Evolutionary conservation across 2,113 vertebrate species (phyloP).

Genomic region (Macroglossus sobrinus): DNA sequence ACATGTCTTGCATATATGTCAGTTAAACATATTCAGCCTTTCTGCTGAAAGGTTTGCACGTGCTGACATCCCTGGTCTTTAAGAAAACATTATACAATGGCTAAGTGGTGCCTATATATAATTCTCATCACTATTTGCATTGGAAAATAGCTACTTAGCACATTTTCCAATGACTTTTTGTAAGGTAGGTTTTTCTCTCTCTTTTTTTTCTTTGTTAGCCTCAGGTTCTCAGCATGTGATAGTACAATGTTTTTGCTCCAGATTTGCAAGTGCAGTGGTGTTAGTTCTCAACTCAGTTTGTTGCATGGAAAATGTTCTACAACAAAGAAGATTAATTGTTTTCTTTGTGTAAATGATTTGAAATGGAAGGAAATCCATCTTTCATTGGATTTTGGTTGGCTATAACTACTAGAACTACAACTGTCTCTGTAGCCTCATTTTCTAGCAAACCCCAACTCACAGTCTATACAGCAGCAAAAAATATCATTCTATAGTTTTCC

Average conservation of each 20-base stretch:
- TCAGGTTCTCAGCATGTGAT: slow-evolving; percentile 68
- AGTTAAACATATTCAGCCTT: slow-evolving; percentile 12
- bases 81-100: background rate
- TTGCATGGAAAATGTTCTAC: slow-evolving; percentile 64
- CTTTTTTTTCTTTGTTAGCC: slow-evolving; percentile 34
- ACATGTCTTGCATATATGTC: background rate
- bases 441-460: background rate
- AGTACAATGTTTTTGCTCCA: slow-evolving; percentile 59
- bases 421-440: background rate
- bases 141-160: slow-evolving; percentile 67
- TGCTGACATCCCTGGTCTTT: slow-evolving; percentile 2
- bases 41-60: background rate
- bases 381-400: background rate
- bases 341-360: slow-evolving; percentile 40
- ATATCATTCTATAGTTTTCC: background rate
- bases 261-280: slow-evolving; percentile 60
- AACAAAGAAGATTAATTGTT: slow-evolving; percentile 69
- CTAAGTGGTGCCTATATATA: slow-evolving; percentile 26
- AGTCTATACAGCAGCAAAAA: background rate
- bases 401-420: background rate
- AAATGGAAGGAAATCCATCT: background rate
- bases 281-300: slow-evolving; percentile 66
- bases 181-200: slow-evolving; percentile 6
- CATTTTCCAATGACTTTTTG: slow-evolving; percentile 61
- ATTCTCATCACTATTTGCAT: slow-evolving; percentile 48